phyloP scores from a whole-genome alignment of 2,797 vertebrate species.

The Chiloscyllium punctatum region DNA sequence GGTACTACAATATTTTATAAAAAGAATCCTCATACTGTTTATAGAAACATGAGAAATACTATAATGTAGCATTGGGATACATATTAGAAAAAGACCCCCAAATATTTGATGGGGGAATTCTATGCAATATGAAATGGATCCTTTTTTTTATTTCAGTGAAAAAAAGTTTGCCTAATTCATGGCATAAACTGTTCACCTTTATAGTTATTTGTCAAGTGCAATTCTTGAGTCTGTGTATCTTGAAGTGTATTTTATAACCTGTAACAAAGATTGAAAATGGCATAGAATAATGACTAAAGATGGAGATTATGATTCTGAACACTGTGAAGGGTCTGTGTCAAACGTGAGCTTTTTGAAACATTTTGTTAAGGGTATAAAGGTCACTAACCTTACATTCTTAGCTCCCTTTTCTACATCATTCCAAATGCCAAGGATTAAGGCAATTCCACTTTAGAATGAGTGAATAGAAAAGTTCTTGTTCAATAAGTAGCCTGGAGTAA shows the following conservation, averaged over 20 bases:
- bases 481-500: not conserved
- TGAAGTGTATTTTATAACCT: not conserved
- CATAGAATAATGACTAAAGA: not conserved
- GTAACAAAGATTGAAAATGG: not conserved
- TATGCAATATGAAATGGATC: not conserved
- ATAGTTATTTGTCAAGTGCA: not conserved
- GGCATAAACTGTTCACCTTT: not conserved
- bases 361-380: not conserved
- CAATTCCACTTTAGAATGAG: slow-evolving; percentile 1
- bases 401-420: not conserved
- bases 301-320: not conserved
- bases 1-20: too few species aligned
- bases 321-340: too few species aligned
- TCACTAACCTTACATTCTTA: not conserved
- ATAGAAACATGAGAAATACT: not conserved
- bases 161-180: not conserved
- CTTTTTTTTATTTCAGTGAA: not conserved
- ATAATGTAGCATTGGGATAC: not conserved
- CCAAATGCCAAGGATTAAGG: slow-evolving; percentile 11
- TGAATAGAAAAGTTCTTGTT: not conserved
- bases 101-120: not conserved
- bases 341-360: not conserved
- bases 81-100: not conserved
- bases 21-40: not conserved
- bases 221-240: not conserved